Percentiles rank a stretch among this genome's conserved stretches.
These are phyloP conservation scores for Choreutis nemorana DNA, from an alignment of 2,888 invertebrate genomes.

Conservation along the genomic window DNA sequence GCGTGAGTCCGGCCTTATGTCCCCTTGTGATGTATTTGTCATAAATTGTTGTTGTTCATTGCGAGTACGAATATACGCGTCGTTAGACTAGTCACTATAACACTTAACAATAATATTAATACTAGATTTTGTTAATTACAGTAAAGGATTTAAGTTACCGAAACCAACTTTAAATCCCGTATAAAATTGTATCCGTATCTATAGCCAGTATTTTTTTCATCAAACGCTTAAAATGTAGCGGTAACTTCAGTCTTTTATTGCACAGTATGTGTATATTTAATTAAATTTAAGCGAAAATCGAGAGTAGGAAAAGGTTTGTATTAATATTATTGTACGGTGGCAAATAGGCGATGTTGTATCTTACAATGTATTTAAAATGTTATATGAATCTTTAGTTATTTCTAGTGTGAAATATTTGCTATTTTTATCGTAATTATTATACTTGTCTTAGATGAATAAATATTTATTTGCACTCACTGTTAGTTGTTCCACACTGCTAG, in stretches of 20 bases:
- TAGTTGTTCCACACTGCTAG: slow-evolving; percentile 13
- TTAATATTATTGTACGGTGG: too few relatives aligned
- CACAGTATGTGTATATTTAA: too few relatives aligned
- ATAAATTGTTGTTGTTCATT: slow-evolving; percentile 52
- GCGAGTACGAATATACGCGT: slow-evolving; percentile 43
- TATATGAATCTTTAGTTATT: slow-evolving; percentile 59
- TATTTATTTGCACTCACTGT: slow-evolving; percentile 45
- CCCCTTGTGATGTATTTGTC: slow-evolving; percentile 50
- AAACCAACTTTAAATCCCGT: too few relatives aligned
- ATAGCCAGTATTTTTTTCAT: too few relatives aligned
- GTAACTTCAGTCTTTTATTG: too few relatives aligned
- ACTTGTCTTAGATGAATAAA: slow-evolving; percentile 40
- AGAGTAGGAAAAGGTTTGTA: too few relatives aligned
- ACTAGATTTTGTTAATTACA: too few relatives aligned
- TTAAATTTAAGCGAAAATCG: too few relatives aligned
- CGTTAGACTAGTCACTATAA: slow-evolving; percentile 64
- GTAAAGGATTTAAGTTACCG: too few relatives aligned
- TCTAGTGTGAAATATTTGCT: slow-evolving; percentile 51
- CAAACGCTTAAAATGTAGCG: too few relatives aligned
- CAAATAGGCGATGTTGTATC: slow-evolving; percentile 59
- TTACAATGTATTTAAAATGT: slow-evolving; percentile 53
- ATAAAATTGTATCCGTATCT: too few relatives aligned
- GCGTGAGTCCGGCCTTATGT: slow-evolving; percentile 21
- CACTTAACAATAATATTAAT: too few relatives aligned
- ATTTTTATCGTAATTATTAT: slow-evolving; percentile 38